Evolutionary conservation across 2,797 vertebrate species (phyloP), one percentile per base, ranked within the genome.

Genomic region (Sebastes minor): DNA sequence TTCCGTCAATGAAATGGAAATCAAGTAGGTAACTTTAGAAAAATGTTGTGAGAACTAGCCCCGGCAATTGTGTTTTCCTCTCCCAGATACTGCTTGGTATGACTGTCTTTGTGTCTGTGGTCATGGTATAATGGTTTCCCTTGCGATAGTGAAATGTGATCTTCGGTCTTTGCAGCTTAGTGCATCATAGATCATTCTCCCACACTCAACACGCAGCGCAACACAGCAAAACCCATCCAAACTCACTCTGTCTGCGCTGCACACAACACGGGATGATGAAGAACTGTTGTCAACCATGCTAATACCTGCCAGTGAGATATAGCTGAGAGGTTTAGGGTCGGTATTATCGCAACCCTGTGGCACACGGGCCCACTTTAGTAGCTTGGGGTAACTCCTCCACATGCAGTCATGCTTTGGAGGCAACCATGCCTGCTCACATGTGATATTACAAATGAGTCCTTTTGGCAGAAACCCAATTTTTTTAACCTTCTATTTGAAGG

Each of bases 71-170:
- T 84, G 78, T 79, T 87, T 87, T 86, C 52, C 65, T 86, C 81
- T 84, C 69, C 63, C 71, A 81, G 84, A 89, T 84, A 69, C 81
- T 91, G 86, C 84, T 88, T 88, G 91, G 86, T 89, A 88, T 84
- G 91, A 86, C 81, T 72, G 73, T 84, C 86, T 89, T 87, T 90
- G 88, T 91, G 91, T 93, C 89, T 90, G 92, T 84, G 89, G 93
- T 94, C 89, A 91, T 86, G 91, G 84, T 91, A 74, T 91, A 93
- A 91, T 92, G 91, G 87, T 93, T 93, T 94, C 91, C 91, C 92
- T 86, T 92, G 90, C 86, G 64, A 90, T 85, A 82, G 91, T 93
- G 94, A 94, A 95, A 95, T 91, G 90, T 87, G 94, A 94, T 93
- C 90, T 91, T 80, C 52, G 56, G 79, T 87, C 88, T 91, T 73